These are phyloP conservation scores for Paralinhomoeus sp. DNA, from an alignment of 2,888 invertebrate genomes.

Conservation along the genomic window DNA sequence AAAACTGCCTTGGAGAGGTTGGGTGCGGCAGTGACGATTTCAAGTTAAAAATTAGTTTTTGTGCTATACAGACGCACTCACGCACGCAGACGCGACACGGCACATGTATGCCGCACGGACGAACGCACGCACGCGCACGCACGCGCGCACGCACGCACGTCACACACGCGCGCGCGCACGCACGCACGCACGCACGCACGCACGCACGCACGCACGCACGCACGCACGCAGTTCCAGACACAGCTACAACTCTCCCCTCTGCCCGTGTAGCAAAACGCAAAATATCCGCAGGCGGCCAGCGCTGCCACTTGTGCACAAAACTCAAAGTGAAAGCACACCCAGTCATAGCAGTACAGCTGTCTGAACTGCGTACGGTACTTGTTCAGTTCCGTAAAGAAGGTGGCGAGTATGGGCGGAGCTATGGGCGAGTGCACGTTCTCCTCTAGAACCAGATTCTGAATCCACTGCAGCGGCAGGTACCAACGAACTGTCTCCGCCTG, in stretches of 20 bases:
- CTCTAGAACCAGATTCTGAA: constrained; percentile 8
- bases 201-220: too few species aligned
- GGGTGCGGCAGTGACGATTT: too few species aligned
- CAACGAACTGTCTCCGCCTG: constrained; percentile 11
- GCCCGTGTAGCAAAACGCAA: not conserved
- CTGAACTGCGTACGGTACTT: constrained; percentile 1
- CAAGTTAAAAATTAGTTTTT: too few species aligned
- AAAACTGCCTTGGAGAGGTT: constrained; percentile 1
- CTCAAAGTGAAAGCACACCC: constrained; percentile 15
- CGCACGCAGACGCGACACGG: too few species aligned
- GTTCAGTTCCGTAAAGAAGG: constrained; percentile 1
- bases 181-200: too few species aligned
- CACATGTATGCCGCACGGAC: too few species aligned
- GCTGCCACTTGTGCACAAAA: constrained; percentile 11
- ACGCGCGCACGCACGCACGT: too few species aligned
- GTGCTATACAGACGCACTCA: too few species aligned
- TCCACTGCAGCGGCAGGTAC: constrained; percentile 16
- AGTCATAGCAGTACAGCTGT: constrained; percentile 10
- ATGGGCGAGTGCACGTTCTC: constrained; percentile 1
- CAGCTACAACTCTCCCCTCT: too few species aligned
- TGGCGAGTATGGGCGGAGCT: not conserved
- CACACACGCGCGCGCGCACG: too few species aligned
- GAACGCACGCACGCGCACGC: too few species aligned
- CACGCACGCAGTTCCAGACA: too few species aligned
- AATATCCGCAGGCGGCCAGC: constrained; percentile 1